Conservation (phyloP, 2,888 invertebrate species). For the Hirtodrosophila trivittata region DNA sequence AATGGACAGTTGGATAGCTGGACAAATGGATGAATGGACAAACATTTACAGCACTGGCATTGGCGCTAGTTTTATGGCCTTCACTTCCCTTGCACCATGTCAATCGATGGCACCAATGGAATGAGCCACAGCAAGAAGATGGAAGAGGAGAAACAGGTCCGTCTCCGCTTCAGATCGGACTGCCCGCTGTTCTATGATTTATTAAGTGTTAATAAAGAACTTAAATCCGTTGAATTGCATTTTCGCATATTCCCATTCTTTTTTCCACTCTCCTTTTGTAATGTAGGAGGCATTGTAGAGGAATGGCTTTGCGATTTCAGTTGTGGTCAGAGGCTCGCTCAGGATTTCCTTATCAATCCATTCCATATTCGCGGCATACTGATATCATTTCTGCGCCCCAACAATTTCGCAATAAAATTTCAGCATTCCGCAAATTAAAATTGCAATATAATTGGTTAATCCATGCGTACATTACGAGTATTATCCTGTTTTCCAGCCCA, state of each 20-base stretch:
- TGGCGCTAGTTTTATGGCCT: conserved; percentile 73
- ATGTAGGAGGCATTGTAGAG: background rate
- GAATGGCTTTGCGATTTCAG: too few species aligned
- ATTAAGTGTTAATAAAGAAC: conserved; percentile 83
- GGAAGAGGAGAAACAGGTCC: background rate
- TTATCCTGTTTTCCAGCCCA: conserved; percentile 42
- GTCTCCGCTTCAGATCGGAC: conserved; percentile 23
- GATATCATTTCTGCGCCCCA: conserved; percentile 70
- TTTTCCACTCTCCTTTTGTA: conserved; percentile 20
- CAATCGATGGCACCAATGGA: conserved; percentile 37
- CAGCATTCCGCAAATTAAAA: conserved; percentile 82
- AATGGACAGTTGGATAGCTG: conserved; percentile 24
- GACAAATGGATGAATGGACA: conserved; percentile 35
- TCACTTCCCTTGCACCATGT: conserved; percentile 62
- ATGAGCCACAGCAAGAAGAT: conserved; percentile 12
- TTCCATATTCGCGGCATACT: conserved; percentile 68
- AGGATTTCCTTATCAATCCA: conserved; percentile 80
- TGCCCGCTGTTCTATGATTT: conserved; percentile 71
- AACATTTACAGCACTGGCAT: conserved; percentile 65
- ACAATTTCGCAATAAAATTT: conserved; percentile 83
- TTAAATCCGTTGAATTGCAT: conserved; percentile 80
- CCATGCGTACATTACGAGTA: conserved; percentile 78
- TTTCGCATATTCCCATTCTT: conserved; percentile 59
- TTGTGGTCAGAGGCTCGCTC: conserved; percentile 27
- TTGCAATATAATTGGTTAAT: conserved; percentile 83